Conservation (phyloP, 2,888 invertebrate species). For the Dasysyrphus albostriatus region DNA sequence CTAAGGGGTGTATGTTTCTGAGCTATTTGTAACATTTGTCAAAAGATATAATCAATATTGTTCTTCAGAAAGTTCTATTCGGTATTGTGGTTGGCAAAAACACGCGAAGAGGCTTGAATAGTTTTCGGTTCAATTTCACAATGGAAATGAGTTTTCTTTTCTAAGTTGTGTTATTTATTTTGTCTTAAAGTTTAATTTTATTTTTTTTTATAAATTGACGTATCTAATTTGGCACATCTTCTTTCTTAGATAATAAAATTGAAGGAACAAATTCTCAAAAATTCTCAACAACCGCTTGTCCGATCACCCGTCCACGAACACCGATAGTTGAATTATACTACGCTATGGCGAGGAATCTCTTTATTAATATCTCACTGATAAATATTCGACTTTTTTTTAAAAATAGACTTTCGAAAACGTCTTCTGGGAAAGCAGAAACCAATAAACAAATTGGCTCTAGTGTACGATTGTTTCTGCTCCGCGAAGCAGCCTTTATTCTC, state of each 20-base stretch:
- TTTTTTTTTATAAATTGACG: slow-evolving; percentile 14
- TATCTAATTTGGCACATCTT: slow-evolving; percentile 51
- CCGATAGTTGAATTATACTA: slow-evolving; percentile 59
- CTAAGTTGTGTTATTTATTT: not conserved
- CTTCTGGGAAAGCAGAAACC: slow-evolving; percentile 55
- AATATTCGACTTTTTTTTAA: slow-evolving; percentile 65
- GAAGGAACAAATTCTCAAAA: not conserved
- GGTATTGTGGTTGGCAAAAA: not conserved
- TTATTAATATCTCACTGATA: slow-evolving; percentile 70
- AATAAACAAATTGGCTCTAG: slow-evolving; percentile 22
- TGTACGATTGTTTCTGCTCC: slow-evolving; percentile 47
- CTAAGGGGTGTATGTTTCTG: slow-evolving; percentile 20
- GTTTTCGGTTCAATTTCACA: slow-evolving; percentile 13
- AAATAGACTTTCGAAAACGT: slow-evolving; percentile 71
- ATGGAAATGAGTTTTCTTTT: not conserved
- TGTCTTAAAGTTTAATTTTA: not conserved
- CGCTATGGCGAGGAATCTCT: slow-evolving; percentile 49
- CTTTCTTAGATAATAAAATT: slow-evolving; percentile 22
- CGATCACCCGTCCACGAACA: slow-evolving; percentile 52
- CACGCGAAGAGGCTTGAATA: slow-evolving; percentile 13
- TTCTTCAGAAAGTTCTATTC: not conserved
- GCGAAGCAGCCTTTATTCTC: slow-evolving; percentile 39
- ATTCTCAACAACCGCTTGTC: slow-evolving; percentile 40
- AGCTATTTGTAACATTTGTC: slow-evolving; percentile 43
- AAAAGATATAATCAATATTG: not conserved